Conservation (phyloP, 2,888 invertebrate species). For the Nemotelus nigrinus region DNA sequence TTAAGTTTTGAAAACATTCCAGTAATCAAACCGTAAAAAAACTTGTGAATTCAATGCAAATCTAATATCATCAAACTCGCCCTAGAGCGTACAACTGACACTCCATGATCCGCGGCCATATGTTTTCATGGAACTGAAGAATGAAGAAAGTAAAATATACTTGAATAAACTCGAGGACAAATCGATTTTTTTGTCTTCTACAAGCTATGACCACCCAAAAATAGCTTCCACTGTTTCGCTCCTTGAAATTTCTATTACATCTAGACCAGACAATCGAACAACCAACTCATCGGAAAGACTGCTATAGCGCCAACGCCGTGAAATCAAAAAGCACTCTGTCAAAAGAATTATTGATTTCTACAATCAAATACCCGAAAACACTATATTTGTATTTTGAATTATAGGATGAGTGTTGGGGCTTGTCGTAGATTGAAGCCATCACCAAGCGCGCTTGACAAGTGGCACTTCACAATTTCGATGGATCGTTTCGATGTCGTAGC, state of each 20-base stretch:
- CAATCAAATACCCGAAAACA: slow-evolving; percentile 35
- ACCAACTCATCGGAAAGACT: neutral
- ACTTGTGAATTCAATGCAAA: no score
- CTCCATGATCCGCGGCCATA: neutral
- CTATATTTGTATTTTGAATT: slow-evolving; percentile 26
- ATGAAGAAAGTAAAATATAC: neutral
- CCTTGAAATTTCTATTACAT: neutral
- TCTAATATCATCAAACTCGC: no score
- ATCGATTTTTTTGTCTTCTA: neutral
- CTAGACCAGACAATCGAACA: neutral
- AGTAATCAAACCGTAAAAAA: no score
- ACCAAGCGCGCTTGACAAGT: slow-evolving; percentile 24
- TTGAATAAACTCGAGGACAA: neutral
- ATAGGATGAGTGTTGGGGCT: neutral
- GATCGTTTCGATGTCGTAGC: neutral
- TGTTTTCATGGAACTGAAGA: neutral
- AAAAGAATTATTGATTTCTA: slow-evolving; percentile 32
- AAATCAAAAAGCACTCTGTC: slow-evolving; percentile 41
- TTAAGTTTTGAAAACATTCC: no score
- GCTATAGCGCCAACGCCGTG: neutral
- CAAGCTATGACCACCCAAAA: neutral
- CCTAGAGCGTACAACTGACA: neutral
- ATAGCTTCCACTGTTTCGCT: neutral
- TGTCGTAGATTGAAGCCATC: slow-evolving; percentile 18
- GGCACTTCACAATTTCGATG: slow-evolving; percentile 25